These are phyloP conservation scores for Numida meleagris DNA, from an alignment of 2,113 vertebrate genomes.

Conservation along the genomic window DNA sequence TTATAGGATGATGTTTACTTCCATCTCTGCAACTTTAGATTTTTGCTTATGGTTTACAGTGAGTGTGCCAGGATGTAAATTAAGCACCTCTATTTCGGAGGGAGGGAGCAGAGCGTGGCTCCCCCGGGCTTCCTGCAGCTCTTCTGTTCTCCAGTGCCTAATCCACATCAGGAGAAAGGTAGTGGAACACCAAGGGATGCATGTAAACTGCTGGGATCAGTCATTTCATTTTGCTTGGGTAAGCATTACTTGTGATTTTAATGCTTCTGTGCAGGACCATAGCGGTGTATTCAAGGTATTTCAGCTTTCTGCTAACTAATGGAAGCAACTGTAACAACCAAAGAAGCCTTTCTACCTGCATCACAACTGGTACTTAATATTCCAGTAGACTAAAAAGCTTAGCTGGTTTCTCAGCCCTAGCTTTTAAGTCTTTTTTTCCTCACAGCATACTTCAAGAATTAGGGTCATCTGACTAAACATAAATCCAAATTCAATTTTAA, in stretches of 20 bases:
- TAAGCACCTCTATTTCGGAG: not conserved
- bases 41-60: not conserved
- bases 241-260: not conserved
- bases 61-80: not conserved
- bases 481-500: not conserved
- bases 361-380: not conserved
- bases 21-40: not conserved
- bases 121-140: not conserved
- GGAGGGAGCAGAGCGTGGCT: not conserved
- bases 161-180: not conserved
- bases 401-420: not conserved
- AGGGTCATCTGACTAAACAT: not conserved
- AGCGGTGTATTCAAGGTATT: slow-evolving; percentile 4
- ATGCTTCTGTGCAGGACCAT: slow-evolving; percentile 14
- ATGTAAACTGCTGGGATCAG: not conserved
- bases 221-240: not conserved
- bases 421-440: not conserved
- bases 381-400: not conserved
- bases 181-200: not conserved
- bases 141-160: slow-evolving; percentile 33
- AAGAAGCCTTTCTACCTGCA: slow-evolving; percentile 65
- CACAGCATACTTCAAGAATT: slow-evolving; percentile 24
- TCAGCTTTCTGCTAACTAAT: not conserved
- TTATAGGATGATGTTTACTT: not conserved
- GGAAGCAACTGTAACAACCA: slow-evolving; percentile 60